A percentile compares a stretch with the other conserved stretches of the same genome.
Conservation (phyloP, 2,888 invertebrate genomes). For the Zootermopsis nevadensis region DNA sequence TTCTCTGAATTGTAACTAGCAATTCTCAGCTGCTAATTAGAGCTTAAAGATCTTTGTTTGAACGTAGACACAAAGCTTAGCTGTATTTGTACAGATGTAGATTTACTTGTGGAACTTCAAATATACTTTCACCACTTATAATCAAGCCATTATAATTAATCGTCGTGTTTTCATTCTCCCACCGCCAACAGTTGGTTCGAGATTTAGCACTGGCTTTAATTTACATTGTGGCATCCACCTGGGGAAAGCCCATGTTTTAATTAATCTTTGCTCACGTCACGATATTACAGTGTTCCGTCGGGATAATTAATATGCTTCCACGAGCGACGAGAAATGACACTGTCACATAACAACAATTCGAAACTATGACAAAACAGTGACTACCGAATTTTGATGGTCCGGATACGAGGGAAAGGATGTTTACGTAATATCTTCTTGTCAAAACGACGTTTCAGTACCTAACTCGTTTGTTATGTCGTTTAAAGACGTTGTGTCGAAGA, state of each 20-base stretch:
- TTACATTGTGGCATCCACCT: constrained; percentile 40
- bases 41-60: constrained; percentile 14
- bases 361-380: too few species aligned
- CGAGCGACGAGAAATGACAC: constrained; percentile 14
- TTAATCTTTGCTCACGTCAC: constrained; percentile 26
- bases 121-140: constrained; percentile 28
- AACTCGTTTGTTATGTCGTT: too few species aligned
- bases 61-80: constrained; percentile 1
- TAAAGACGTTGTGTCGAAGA: too few species aligned
- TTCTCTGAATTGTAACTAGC: constrained; percentile 10
- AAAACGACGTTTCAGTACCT: too few species aligned
- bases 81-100: background rate
- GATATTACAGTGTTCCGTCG: constrained; percentile 2
- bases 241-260: constrained; percentile 31
- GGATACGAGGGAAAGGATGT: too few species aligned
- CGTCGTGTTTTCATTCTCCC: background rate
- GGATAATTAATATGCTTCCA: constrained; percentile 29
- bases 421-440: too few species aligned
- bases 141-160: constrained; percentile 26
- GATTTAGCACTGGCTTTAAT: background rate
- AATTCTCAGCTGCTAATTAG: constrained; percentile 29
- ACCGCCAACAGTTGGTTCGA: background rate
- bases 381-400: too few species aligned
- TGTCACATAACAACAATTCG: background rate
- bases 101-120: constrained; percentile 20